A percentile compares a stretch with the other conserved stretches of the same genome.
Conservation (phyloP, 2,888 invertebrate species). For the Thecophora atra region DNA sequence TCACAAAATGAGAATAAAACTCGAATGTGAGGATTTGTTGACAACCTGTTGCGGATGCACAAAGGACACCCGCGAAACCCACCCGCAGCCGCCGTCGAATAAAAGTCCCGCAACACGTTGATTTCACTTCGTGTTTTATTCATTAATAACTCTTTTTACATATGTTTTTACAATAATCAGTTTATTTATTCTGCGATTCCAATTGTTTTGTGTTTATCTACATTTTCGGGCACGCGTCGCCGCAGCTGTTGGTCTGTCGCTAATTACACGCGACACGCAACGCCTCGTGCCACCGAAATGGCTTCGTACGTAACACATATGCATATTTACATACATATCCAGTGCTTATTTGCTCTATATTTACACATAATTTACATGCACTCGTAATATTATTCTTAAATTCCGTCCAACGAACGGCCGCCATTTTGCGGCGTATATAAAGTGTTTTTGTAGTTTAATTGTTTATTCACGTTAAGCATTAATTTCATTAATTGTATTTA, state of each 20-base stretch:
- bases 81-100: background rate
- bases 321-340: too few relatives aligned
- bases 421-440: background rate
- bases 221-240: slow-evolving; percentile 28
- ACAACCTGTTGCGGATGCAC: background rate
- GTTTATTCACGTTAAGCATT: slow-evolving; percentile 23
- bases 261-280: too few relatives aligned
- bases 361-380: slow-evolving; percentile 43
- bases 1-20: background rate
- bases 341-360: slow-evolving; percentile 24
- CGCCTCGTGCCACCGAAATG: background rate
- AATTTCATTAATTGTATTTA: slow-evolving; percentile 25
- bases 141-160: slow-evolving; percentile 21
- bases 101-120: slow-evolving; percentile 26
- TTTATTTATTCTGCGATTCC: background rate
- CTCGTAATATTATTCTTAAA: slow-evolving; percentile 25
- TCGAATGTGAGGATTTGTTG: background rate
- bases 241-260: slow-evolving; percentile 23
- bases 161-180: slow-evolving; percentile 17
- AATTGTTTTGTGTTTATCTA: slow-evolving; percentile 16
- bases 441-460: slow-evolving; percentile 6
- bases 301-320: slow-evolving; percentile 29
- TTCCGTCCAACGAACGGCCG: background rate
- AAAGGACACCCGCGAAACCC: too few relatives aligned
- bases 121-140: slow-evolving; percentile 19